Conservation (phyloP, 2,888 invertebrate species). For the Tortrix viridana region DNA sequence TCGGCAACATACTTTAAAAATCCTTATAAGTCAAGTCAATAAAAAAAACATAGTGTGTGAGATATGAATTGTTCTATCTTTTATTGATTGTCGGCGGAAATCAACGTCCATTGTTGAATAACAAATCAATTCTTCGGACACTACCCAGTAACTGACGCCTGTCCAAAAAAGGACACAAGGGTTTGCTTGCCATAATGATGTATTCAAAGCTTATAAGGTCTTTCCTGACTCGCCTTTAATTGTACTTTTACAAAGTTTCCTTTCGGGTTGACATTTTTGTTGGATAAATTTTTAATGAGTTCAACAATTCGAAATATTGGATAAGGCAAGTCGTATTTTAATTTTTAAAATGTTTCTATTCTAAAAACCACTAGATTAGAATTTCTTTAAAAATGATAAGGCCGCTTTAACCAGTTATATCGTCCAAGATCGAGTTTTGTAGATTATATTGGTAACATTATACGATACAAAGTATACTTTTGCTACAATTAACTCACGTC, state of each 20-base stretch:
- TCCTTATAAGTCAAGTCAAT: background rate
- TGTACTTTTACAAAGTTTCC: background rate
- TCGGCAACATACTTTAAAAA: background rate
- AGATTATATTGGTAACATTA: too few relatives aligned
- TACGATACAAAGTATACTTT: too few relatives aligned
- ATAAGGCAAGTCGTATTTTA: too few relatives aligned
- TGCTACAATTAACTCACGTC: too few relatives aligned
- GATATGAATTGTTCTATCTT: background rate
- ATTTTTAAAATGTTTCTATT: too few relatives aligned
- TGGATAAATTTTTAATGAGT: too few relatives aligned
- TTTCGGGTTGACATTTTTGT: background rate
- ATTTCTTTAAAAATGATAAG: too few relatives aligned
- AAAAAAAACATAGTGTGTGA: too few relatives aligned
- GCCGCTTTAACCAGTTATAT: too few relatives aligned
- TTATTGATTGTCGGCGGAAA: conserved; percentile 21
- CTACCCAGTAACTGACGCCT: conserved; percentile 19
- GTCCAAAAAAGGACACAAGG: conserved; percentile 30
- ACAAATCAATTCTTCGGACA: conserved; percentile 33
- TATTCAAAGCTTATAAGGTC: conserved; percentile 17
- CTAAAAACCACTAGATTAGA: too few relatives aligned
- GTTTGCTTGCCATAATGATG: conserved; percentile 24
- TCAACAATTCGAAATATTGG: too few relatives aligned
- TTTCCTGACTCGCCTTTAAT: conserved; percentile 2
- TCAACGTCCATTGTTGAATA: conserved; percentile 18
- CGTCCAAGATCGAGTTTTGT: too few relatives aligned